Conservation (phyloP, 2,797 vertebrate species). For the Ptychadena robeensis region DNA sequence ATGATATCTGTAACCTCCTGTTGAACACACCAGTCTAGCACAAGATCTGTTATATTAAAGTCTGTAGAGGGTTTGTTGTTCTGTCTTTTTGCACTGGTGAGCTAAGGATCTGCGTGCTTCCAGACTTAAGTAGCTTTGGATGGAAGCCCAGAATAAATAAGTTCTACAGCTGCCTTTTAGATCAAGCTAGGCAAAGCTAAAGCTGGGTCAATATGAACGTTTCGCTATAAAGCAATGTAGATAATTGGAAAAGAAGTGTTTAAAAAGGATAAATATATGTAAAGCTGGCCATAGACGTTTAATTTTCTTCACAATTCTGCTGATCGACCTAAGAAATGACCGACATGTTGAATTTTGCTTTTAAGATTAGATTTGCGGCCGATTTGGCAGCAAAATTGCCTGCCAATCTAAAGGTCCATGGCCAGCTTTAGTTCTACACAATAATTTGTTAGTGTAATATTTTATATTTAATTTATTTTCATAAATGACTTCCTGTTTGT, state of each 20-base stretch:
- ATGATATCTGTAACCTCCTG: not conserved
- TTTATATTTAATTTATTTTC: not conserved
- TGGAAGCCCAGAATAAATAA: slow-evolving; percentile 37
- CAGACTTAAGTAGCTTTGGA: slow-evolving; percentile 33
- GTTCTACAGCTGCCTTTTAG: slow-evolving; percentile 15
- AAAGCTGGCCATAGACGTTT: no score
- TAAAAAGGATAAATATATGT: not conserved
- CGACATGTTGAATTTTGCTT: no score
- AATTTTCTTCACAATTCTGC: no score
- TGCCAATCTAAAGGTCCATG: no score
- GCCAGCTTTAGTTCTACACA: no score
- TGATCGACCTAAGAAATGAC: no score
- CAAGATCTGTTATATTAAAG: slow-evolving; percentile 7
- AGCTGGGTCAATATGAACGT: not conserved
- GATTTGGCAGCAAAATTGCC: no score
- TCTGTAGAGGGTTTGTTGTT: not conserved
- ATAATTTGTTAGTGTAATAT: no score
- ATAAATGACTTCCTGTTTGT: not conserved
- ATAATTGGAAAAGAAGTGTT: not conserved
- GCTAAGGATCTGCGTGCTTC: not conserved
- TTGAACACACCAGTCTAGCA: not conserved
- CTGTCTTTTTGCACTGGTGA: slow-evolving; percentile 12
- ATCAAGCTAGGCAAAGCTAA: not conserved
- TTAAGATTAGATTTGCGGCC: no score
- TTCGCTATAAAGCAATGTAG: not conserved